Percentiles rank a stretch among this genome's conserved stretches.
These are phyloP conservation scores for Charaxes varanes DNA, from an alignment of 1,140 invertebrate species.

Conservation along the genomic window DNA sequence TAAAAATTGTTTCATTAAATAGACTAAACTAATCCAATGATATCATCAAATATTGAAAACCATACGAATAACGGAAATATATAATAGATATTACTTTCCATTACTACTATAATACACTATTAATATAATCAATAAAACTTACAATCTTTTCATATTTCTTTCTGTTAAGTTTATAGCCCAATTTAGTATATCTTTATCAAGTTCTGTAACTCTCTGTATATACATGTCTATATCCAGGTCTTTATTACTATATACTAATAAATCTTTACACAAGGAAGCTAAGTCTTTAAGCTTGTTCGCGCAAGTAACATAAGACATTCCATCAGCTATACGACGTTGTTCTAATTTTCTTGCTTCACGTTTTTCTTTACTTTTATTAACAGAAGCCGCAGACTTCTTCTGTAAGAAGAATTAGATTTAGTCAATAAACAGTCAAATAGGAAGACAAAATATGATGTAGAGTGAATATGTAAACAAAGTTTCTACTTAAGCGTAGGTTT, in stretches of 20 bases:
- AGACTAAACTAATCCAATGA: too few species aligned
- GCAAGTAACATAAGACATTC: constrained; percentile 49
- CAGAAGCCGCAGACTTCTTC: constrained; percentile 47
- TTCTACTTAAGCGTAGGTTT: too few species aligned
- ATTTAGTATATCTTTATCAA: constrained; percentile 55
- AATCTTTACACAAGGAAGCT: constrained; percentile 45
- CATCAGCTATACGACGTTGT: constrained; percentile 62
- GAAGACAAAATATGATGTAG: too few species aligned
- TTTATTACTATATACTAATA: constrained; percentile 44
- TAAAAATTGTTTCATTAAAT: too few species aligned
- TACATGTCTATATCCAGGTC: constrained; percentile 57
- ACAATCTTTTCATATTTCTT: constrained; percentile 77
- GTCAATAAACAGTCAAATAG: neutral
- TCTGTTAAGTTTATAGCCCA: constrained; percentile 77
- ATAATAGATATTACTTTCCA: too few species aligned
- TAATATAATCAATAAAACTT: constrained; percentile 40
- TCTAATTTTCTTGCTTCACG: constrained; percentile 56
- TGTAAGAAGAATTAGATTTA: constrained; percentile 11
- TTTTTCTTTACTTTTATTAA: constrained; percentile 61
- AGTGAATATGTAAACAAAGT: too few species aligned
- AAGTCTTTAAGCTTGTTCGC: constrained; percentile 57
- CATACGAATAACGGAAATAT: too few species aligned
- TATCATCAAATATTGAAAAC: too few species aligned
- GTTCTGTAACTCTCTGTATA: constrained; percentile 49
- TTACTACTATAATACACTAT: too few species aligned